These are phyloP conservation scores for Barnardius zonarius DNA, from an alignment of 2,113 vertebrate species.

Conservation along the genomic window DNA sequence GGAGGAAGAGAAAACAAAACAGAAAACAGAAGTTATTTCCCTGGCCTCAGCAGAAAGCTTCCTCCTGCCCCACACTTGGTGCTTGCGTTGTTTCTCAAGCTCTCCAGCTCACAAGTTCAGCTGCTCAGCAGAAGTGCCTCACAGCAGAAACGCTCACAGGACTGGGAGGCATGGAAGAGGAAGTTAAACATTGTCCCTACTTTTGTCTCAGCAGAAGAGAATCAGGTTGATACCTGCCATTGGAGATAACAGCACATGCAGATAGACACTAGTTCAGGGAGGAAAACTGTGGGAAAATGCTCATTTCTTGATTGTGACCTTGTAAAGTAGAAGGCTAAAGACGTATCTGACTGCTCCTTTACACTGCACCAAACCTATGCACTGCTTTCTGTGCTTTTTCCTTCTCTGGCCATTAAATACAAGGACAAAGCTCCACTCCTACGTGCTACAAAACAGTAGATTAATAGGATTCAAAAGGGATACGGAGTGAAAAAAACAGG, in stretches of 20 bases:
- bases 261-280: not conserved
- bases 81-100: constrained; percentile 26
- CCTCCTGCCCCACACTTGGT: not conserved
- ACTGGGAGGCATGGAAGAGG: not conserved
- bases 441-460: not conserved
- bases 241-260: not conserved
- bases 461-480: not conserved
- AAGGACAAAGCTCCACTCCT: not conserved
- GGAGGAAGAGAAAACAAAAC: not conserved
- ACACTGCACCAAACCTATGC: not conserved
- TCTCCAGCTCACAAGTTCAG: not conserved
- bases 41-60: constrained; percentile 2
- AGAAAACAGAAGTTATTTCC: constrained; percentile 17
- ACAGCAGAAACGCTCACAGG: not conserved
- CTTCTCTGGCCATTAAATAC: not conserved
- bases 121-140: not conserved
- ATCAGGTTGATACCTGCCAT: no score
- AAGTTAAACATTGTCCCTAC: not conserved
- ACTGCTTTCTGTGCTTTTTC: not conserved
- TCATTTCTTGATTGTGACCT: not conserved
- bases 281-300: not conserved
- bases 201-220: not conserved
- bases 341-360: not conserved
- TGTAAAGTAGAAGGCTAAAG: not conserved
- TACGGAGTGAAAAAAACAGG: not conserved